Percentiles rank a stretch among this genome's conserved stretches.
These are phyloP conservation scores for Lepidurus packardi DNA, from an alignment of 1,140 invertebrate genomes.

Conservation along the genomic window DNA sequence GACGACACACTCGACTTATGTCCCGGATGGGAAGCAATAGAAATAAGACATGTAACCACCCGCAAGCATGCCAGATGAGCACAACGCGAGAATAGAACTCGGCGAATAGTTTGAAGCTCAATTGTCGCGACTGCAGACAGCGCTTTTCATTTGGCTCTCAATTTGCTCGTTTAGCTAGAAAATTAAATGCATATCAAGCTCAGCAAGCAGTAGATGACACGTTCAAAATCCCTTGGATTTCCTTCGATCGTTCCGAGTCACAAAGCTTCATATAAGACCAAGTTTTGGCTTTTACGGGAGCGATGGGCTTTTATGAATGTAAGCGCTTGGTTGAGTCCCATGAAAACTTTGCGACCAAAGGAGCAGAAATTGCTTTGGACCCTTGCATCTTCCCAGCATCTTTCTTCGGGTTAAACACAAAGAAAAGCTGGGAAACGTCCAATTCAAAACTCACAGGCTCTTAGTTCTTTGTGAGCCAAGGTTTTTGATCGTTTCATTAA, in stretches of 20 bases:
- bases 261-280: not conserved
- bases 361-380: too few species aligned
- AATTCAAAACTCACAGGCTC: not conserved
- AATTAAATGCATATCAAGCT: conserved; percentile 3
- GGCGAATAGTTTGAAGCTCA: not conserved
- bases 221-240: not conserved
- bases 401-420: not conserved
- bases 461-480: not conserved
- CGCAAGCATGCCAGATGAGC: not conserved
- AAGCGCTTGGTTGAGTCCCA: not conserved
- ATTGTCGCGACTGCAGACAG: not conserved
- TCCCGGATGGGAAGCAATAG: too few species aligned
- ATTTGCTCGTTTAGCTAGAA: not conserved
- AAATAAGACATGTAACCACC: not conserved
- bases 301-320: not conserved
- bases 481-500: not conserved
- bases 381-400: too few species aligned
- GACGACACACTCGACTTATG: too few species aligned
- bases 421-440: not conserved
- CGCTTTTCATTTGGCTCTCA: not conserved
- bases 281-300: not conserved
- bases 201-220: not conserved
- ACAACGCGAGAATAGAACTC: not conserved
- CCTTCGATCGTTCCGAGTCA: not conserved
- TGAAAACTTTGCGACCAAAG: not conserved